phyloP scores from a whole-genome alignment of 2,888 invertebrate species.

The Malthinus seriepunctatus region DNA sequence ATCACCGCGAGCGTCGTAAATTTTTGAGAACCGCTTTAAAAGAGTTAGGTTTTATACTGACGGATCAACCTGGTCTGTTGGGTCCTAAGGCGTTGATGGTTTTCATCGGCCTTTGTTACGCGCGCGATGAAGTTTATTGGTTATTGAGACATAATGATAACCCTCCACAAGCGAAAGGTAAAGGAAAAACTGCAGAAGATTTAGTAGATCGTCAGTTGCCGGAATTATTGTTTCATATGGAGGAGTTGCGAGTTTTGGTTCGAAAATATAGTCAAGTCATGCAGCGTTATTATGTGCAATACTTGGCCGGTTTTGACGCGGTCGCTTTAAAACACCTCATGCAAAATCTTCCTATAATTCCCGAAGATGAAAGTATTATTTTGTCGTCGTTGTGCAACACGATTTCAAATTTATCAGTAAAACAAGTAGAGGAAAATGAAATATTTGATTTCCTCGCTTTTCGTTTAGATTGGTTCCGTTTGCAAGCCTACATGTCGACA shows the following conservation, averaged over 20 bases:
- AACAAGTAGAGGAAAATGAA: slow-evolving; percentile 96
- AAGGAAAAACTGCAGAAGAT: slow-evolving; percentile 85
- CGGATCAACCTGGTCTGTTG: slow-evolving; percentile 96
- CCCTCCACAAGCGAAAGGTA: slow-evolving; percentile 84
- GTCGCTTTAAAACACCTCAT: slow-evolving; percentile 83
- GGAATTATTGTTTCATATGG: slow-evolving; percentile 97
- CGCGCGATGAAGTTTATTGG: slow-evolving; percentile 98
- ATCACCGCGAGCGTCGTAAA: slow-evolving; percentile 94
- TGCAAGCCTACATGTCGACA: slow-evolving; percentile 92
- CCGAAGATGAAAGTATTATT: slow-evolving; percentile 95
- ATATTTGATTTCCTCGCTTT: slow-evolving; percentile 94
- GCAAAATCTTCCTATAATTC: slow-evolving; percentile 80
- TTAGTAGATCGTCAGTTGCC: slow-evolving; percentile 94
- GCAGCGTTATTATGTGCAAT: slow-evolving; percentile 97
- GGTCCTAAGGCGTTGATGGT: slow-evolving; percentile 97
- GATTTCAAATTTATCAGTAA: slow-evolving; percentile 82
- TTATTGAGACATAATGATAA: slow-evolving; percentile 94
- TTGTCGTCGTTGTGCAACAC: slow-evolving; percentile 90
- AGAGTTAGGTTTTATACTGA: slow-evolving; percentile 91
- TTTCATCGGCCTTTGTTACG: slow-evolving; percentile 93
- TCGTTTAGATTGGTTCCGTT: slow-evolving; percentile 94
- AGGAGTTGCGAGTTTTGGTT: slow-evolving; percentile 91
- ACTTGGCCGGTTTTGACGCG: slow-evolving; percentile 94
- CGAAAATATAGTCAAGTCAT: slow-evolving; percentile 93
- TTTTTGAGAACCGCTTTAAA: slow-evolving; percentile 94